These are phyloP conservation scores for Clarias pachynema DNA, from an alignment of 2,797 vertebrate species.

Conservation along the genomic window DNA sequence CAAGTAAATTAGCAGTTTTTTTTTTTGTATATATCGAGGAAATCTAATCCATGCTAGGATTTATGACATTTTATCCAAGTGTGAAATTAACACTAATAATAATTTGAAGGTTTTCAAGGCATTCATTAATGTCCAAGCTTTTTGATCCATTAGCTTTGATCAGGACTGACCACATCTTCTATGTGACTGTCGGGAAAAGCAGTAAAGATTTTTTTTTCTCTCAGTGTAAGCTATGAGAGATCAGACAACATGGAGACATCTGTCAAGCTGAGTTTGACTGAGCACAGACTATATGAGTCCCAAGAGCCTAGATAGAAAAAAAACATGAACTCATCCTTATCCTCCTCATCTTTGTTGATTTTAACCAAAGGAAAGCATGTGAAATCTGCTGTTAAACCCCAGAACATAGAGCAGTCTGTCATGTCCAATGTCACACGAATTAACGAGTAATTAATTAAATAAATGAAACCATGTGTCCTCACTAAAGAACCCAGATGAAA, in stretches of 20 bases:
- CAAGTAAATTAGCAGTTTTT: conserved; percentile 4
- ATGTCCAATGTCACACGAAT: conserved; percentile 73
- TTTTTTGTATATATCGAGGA: background rate
- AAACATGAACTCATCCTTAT: conserved; percentile 38
- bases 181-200: conserved; percentile 65
- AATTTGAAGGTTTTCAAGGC: background rate
- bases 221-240: conserved; percentile 69
- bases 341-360: conserved; percentile 72
- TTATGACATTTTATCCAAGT: background rate
- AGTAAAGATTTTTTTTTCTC: conserved; percentile 63
- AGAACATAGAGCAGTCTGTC: conserved; percentile 70
- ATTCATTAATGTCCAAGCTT: conserved; percentile 17
- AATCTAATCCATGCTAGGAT: background rate
- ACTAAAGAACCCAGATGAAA: conserved; percentile 60
- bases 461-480: conserved; percentile 47
- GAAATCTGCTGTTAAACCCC: conserved; percentile 69
- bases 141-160: conserved; percentile 42
- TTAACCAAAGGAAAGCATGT: conserved; percentile 80
- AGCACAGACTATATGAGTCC: conserved; percentile 52
- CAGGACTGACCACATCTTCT: conserved; percentile 58
- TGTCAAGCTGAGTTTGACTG: conserved; percentile 76
- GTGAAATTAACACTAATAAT: background rate
- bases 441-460: conserved; percentile 54
- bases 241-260: conserved; percentile 78
- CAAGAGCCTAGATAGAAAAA: conserved; percentile 59